Evolutionary conservation across 1,140 invertebrate genomes (phyloP), one percentile per base, ranked within the genome.

Genomic region (Zaprionus vittiger): DNA sequence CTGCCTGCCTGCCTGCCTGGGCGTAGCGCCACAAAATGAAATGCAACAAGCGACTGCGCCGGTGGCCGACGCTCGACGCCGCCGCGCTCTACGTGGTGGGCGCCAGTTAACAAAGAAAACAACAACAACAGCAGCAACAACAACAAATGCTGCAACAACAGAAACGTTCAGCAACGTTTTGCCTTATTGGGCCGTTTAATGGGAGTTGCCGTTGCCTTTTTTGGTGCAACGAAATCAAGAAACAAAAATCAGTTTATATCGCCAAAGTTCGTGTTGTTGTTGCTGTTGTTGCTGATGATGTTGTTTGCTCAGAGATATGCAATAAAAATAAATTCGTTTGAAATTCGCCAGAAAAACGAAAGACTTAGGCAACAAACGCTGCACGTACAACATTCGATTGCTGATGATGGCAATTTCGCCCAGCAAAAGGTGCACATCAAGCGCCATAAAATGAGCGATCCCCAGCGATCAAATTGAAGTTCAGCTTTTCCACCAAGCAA

Each of bases 171-270:
- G 67, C 81, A 80, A 57, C 52, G n/a, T 73, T 75, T 90, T 84
- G 77, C 85, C 85, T 90, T 90, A 85, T 90, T 85, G 82, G 85
- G 85, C 80, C 66, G 65, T 85, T 90, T 90, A 90, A 90, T 90
- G 85, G 85, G 85, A 90, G 85, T 90, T 90, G 85, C 81, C 85
- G 81, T 90, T 90, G 85, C 85, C 85, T 90, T 90, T 85, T 90
- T 90, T 90, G 85, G 85, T 85, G 74, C 85, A 90, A 68, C 82
- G 65, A 90, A 90, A 90, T 85, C 86, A 90, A 90, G 78, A 68
- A 80, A 90, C 85, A 90, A 75, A 90, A 80, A 90, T 82, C 78
- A 74, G 79, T 84, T 84, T 79, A 89, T 79, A 89, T 79, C 84
- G 79, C 76, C 73, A 67, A 44, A 1, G n/a, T 47, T 17, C 41